Evolutionary conservation across 1,140 invertebrate genomes (phyloP).

Genomic region (Dendroctonus valens): DNA sequence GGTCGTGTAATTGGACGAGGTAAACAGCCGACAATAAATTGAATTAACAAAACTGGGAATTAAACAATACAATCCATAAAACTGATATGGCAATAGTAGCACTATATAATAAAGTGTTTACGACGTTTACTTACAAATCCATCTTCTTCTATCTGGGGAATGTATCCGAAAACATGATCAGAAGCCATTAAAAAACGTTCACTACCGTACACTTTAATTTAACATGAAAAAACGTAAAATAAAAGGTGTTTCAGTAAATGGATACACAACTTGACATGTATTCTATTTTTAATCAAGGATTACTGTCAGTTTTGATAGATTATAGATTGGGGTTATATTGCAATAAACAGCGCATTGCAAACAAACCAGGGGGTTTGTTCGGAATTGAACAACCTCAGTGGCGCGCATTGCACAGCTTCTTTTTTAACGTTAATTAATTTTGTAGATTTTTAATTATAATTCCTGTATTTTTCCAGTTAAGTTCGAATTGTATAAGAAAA

Average conservation of each 20-base stretch:
- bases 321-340: not conserved
- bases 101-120: not conserved
- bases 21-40: not conserved
- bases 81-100: not conserved
- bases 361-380: no score
- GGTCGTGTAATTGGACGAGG: not conserved
- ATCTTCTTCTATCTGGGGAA: conserved; percentile 43
- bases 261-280: conserved; percentile 15
- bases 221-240: conserved; percentile 17
- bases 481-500: no score
- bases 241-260: conserved; percentile 2
- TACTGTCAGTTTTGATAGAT: not conserved
- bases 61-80: not conserved
- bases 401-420: no score
- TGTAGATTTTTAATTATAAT: not conserved
- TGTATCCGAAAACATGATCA: conserved; percentile 47
- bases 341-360: not conserved
- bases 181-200: conserved; percentile 41
- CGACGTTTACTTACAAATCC: conserved; percentile 45
- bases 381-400: no score
- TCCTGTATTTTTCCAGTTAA: no score
- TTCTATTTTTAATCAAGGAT: conserved; percentile 15
- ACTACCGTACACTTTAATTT: conserved; percentile 23
- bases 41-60: not conserved
- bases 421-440: not conserved